These are phyloP conservation scores for Ailuropoda melanoleuca DNA, from an alignment of 2,113 vertebrate species.

Conservation along the genomic window DNA sequence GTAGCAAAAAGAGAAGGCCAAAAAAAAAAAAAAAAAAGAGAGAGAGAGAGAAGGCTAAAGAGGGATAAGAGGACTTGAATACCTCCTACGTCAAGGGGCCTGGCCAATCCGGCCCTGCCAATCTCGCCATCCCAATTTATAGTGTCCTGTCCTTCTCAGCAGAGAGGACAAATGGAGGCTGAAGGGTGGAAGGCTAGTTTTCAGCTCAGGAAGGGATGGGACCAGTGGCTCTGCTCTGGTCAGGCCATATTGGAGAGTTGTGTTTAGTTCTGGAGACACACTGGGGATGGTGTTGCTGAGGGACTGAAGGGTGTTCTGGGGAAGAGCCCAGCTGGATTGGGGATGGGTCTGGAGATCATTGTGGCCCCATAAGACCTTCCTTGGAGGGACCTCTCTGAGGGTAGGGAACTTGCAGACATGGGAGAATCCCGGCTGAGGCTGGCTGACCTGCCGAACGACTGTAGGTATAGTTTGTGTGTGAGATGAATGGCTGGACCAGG, in stretches of 20 bases:
- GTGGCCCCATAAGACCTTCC: background rate
- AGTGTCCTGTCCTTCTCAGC: background rate
- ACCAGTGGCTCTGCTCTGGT: background rate
- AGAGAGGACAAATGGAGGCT: background rate
- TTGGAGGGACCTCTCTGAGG: background rate
- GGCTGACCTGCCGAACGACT: background rate
- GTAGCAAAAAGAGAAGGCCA: background rate
- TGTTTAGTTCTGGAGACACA: background rate
- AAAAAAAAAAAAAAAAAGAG: background rate
- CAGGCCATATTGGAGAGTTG: background rate
- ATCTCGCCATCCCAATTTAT: background rate
- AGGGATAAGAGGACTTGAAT: background rate
- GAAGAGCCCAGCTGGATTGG: background rate
- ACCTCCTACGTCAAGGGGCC: background rate
- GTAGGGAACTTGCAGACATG: background rate
- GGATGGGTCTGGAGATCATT: background rate
- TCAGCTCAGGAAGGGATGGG: background rate
- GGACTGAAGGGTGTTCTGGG: background rate
- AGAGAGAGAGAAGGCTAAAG: background rate
- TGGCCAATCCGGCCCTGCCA: background rate
- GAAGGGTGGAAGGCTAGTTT: background rate
- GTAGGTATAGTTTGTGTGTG: background rate
- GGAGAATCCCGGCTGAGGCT: background rate
- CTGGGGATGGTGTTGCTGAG: background rate
- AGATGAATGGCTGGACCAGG: background rate